Evolutionary conservation across 2,113 vertebrate genomes (phyloP), one percentile per base, ranked within the genome.

Genomic region (Misgurnus mizolepis): DNA sequence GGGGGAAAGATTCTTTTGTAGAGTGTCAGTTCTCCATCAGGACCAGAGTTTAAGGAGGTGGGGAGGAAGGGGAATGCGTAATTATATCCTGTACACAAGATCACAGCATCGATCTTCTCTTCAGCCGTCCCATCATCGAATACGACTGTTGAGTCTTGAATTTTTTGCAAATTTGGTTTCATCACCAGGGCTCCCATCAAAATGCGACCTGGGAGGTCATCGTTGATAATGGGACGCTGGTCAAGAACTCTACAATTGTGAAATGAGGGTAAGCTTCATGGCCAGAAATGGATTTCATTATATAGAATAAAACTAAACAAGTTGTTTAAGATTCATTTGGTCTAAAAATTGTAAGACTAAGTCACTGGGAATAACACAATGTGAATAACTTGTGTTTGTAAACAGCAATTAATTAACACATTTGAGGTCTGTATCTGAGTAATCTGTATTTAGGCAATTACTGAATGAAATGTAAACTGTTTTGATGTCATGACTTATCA

Each of bases 1-100:
- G 93, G 89, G 0, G 93, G 94, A 53, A 98, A 98, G 72, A 95
- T 0, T 3, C 55, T 93, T 86, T 93, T 97, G 82, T 96, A 97
- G 9, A 98, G 88, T 0, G 83, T 10, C 34, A 94, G 6, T 83
- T 94, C 90, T 83, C 92, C 90, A 0, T 89, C 79, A 22, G 91
- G 88, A 58, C 94, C 92, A 15, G 88, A 86, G 62, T 78, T 85
- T 18, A 95, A 67, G 0, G 50, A 88, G 7, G 87, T 65, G 11
- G 94, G 91, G 0, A 99, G 92, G 79, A 97, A 98, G 0, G 95
- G 91, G 83, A 96, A 98, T 6, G 49, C 85, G 84, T 88, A 89
- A 12, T 43, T 89, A 80, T 97, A 98, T 76, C 97, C 97, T 0
- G 97, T 98, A 76, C 97, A 96, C 50, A 99, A 97, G 61, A 99